phyloP scores from a whole-genome alignment of 2,888 invertebrate species.

The Argyra leucocephala region DNA sequence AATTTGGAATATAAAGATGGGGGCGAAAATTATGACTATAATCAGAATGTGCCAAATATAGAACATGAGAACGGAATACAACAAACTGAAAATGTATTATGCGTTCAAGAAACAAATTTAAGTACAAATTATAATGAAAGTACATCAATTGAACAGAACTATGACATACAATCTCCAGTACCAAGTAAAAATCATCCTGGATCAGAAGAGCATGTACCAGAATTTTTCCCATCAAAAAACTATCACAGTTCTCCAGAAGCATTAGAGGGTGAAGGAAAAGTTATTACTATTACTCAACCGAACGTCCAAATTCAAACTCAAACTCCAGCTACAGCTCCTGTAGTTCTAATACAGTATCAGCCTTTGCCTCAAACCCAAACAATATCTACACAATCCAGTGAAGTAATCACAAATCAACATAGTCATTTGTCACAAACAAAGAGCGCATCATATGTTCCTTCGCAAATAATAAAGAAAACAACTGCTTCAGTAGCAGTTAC shows the following conservation, averaged over 20 bases:
- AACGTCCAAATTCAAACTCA: slow-evolving; percentile 23
- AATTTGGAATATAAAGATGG: background rate
- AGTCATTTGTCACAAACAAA: slow-evolving; percentile 34
- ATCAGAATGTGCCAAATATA: slow-evolving; percentile 27
- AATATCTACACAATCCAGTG: slow-evolving; percentile 17
- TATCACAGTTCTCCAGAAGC: background rate
- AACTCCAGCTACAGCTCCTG: slow-evolving; percentile 32
- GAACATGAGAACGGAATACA: background rate
- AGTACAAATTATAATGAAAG: background rate
- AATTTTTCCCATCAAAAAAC: background rate
- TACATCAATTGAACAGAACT: background rate
- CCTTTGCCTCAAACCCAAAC: slow-evolving; percentile 28
- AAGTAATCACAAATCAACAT: background rate
- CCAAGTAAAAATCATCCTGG: background rate
- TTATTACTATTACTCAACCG: slow-evolving; percentile 30
- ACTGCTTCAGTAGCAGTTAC: slow-evolving; percentile 42
- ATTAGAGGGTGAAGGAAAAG: background rate
- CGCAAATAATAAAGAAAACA: slow-evolving; percentile 44
- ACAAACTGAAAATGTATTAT: background rate
- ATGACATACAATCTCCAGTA: background rate
- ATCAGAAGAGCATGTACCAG: background rate
- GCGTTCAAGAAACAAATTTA: background rate
- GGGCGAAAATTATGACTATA: slow-evolving; percentile 17
- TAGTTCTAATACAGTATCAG: slow-evolving; percentile 29
- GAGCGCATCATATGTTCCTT: slow-evolving; percentile 36